Evolutionary conservation across 2,113 vertebrate genomes (phyloP).

Genomic region (Puffinus mauretanicus): DNA sequence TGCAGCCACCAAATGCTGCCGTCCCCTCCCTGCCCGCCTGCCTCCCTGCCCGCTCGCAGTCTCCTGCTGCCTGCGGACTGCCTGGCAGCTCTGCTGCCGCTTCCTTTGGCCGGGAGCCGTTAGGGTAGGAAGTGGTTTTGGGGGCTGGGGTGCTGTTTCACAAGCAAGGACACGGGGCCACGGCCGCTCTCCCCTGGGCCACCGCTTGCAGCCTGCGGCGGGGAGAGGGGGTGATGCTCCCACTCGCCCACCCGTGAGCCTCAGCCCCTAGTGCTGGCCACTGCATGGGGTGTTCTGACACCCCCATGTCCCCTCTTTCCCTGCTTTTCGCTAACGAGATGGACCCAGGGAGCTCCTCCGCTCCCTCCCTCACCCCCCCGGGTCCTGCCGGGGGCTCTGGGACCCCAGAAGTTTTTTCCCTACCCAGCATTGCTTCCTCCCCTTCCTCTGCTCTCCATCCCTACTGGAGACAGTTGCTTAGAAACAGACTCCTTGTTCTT

Average conservation of each 20-base stretch:
- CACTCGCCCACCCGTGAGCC: not conserved
- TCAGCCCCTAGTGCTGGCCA: not conserved
- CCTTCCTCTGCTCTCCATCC: not conserved
- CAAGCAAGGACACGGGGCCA: not conserved
- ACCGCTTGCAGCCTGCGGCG: not conserved
- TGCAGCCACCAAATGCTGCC: accelerated
- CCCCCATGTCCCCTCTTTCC: accelerated
- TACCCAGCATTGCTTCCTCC: not conserved
- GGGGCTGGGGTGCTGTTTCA: not conserved
- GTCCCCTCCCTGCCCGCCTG: not conserved
- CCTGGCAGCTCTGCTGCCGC: not conserved
- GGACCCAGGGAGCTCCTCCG: not conserved
- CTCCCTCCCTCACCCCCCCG: not conserved
- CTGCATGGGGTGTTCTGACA: not conserved
- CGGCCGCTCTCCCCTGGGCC: accelerated
- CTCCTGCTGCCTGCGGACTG: not conserved
- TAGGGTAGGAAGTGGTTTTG: not conserved
- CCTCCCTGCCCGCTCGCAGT: not conserved
- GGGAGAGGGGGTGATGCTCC: not conserved
- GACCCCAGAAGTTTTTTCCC: not conserved
- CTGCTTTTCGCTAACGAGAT: not conserved
- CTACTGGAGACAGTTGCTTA: constrained; percentile 46
- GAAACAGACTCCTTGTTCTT: not conserved
- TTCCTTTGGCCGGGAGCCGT: not conserved
- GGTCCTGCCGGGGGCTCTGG: not conserved